Evolutionary conservation across 1,140 invertebrate species (phyloP).

Genomic region (Lordiphosa mommai): DNA sequence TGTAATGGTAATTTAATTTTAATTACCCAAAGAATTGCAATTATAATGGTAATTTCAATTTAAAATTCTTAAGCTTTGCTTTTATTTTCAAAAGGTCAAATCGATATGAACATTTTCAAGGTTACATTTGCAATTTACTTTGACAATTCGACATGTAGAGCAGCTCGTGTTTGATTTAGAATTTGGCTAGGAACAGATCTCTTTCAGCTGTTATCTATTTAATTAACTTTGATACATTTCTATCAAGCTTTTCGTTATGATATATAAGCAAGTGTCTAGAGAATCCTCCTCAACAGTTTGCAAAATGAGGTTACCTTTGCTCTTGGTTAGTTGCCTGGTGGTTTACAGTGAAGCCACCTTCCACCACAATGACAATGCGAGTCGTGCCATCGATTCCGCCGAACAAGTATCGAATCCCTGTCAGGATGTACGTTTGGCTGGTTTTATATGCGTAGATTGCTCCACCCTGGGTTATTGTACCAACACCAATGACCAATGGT

Average conservation of each 20-base stretch:
- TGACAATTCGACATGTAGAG: no score
- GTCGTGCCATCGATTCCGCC: conserved; percentile 15
- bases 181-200: no score
- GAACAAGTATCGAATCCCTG: conserved; percentile 47
- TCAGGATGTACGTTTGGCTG: conserved; percentile 37
- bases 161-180: no score
- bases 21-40: no score
- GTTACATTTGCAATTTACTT: no score
- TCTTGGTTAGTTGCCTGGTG: not conserved
- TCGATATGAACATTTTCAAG: no score
- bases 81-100: no score
- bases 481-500: conserved; percentile 39
- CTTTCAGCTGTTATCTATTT: conserved; percentile 37
- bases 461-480: conserved; percentile 52
- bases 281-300: not conserved
- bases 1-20: no score
- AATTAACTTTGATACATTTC: conserved; percentile 37
- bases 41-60: no score
- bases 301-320: conserved; percentile 7
- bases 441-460: conserved; percentile 65
- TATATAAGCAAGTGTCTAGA: conserved; percentile 38
- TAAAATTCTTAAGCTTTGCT: no score
- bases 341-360: not conserved
- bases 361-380: conserved; percentile 1
- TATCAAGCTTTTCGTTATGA: not conserved